phyloP scores from a whole-genome alignment of 2,888 invertebrate species.

The Biston betularia region DNA sequence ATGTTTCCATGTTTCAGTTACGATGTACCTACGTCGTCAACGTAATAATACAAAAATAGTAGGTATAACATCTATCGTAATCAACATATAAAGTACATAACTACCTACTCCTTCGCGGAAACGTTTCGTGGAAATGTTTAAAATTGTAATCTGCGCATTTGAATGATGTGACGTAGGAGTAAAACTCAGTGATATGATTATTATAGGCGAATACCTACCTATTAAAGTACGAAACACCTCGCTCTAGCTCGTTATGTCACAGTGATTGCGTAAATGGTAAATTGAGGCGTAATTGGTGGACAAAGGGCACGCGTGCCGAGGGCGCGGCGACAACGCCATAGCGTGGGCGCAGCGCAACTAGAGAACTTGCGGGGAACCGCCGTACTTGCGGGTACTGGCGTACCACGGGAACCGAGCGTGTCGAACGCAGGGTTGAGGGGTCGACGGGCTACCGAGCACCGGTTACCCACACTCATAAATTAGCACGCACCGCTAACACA shows the following conservation, averaged over 20 bases:
- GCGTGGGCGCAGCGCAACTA: constrained; percentile 11
- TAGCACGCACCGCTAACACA: constrained; percentile 43
- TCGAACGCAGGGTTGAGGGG: constrained; percentile 35
- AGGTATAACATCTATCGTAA: constrained; percentile 14
- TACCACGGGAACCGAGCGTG: constrained; percentile 6
- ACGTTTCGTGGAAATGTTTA: constrained; percentile 23
- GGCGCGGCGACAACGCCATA: constrained; percentile 7
- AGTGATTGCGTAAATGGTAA: constrained; percentile 63
- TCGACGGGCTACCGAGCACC: constrained; percentile 43
- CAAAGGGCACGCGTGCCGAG: constrained; percentile 52
- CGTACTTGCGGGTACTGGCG: neutral
- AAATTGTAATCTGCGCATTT: constrained; percentile 42
- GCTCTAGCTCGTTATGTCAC: constrained; percentile 50
- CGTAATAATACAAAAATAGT: constrained; percentile 11
- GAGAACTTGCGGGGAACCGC: neutral
- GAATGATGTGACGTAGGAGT: constrained; percentile 47
- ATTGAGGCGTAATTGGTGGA: constrained; percentile 70
- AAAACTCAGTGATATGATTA: constrained; percentile 44
- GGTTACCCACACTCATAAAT: constrained; percentile 54
- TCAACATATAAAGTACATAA: constrained; percentile 15
- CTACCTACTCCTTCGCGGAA: constrained; percentile 19
- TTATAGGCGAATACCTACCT: constrained; percentile 6
- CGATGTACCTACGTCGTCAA: constrained; percentile 4
- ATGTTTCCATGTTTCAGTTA: constrained; percentile 19
- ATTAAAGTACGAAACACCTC: constrained; percentile 16